These are phyloP conservation scores for Phylloscopus trochiloides DNA, from an alignment of 2,113 vertebrate species.

Conservation along the genomic window DNA sequence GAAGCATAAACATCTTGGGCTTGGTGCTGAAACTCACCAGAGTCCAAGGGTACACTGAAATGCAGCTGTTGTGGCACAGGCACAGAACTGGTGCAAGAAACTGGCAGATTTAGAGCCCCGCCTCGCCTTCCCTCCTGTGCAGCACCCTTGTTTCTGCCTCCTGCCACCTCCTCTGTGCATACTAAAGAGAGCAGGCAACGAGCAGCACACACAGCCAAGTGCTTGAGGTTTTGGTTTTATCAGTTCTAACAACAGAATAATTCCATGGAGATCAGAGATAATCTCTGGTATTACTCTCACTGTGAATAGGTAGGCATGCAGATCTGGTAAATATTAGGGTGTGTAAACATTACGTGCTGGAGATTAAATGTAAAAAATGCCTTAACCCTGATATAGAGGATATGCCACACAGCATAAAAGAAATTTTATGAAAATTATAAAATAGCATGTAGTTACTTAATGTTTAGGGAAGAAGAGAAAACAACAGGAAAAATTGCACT, in stretches of 20 bases:
- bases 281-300: background rate
- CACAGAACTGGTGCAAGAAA: background rate
- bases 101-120: background rate
- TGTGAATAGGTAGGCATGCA: background rate
- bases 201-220: background rate
- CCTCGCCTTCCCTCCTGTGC: background rate
- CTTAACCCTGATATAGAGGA: background rate
- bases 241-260: background rate
- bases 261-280: background rate
- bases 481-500: background rate
- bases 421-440: background rate
- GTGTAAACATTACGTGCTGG: background rate
- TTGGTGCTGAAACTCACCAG: background rate
- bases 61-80: background rate
- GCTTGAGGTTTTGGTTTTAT: background rate
- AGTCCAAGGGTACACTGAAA: background rate
- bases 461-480: background rate
- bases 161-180: background rate
- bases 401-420: background rate
- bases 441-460: background rate
- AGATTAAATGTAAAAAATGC: background rate
- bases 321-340: background rate
- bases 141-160: background rate
- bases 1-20: background rate
- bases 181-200: background rate